phyloP scores from a whole-genome alignment of 2,113 vertebrate species.

The Hyperopisus bebe region DNA sequence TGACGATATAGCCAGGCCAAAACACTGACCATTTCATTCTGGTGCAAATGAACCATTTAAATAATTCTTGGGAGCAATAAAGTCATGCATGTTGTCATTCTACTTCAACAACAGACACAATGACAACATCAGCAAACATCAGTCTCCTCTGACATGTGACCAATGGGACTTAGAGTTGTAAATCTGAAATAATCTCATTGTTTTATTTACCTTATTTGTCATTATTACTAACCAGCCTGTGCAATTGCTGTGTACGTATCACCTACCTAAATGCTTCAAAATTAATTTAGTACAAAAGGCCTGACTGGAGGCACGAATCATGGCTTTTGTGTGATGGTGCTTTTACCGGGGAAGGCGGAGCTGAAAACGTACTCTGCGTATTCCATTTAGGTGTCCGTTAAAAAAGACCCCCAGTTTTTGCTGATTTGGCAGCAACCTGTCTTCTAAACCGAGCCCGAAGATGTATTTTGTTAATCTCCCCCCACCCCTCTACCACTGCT shows the following conservation, averaged over 20 bases:
- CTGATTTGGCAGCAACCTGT: conserved; percentile 50
- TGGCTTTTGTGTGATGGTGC: background rate
- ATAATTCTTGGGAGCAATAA: background rate
- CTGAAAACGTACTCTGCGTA: conserved; percentile 22
- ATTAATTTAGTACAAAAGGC: background rate
- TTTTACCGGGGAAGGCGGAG: background rate
- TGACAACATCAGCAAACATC: background rate
- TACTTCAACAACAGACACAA: background rate
- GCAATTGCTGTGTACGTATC: background rate
- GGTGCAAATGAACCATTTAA: background rate
- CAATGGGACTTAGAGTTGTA: background rate
- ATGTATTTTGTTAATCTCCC: conserved; percentile 48
- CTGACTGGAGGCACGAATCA: background rate
- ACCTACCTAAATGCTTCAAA: background rate
- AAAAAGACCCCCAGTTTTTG: conserved; percentile 35
- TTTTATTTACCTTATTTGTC: background rate
- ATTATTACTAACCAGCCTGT: background rate
- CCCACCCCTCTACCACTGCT: conserved; percentile 39
- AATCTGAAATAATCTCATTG: background rate
- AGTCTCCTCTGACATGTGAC: background rate
- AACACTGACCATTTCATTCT: background rate
- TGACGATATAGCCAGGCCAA: background rate
- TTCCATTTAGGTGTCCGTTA: conserved; percentile 32
- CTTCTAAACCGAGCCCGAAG: conserved; percentile 46
- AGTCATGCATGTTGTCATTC: background rate